Conservation (phyloP, 2,113 vertebrate species). For the Raja brachyura region DNA sequence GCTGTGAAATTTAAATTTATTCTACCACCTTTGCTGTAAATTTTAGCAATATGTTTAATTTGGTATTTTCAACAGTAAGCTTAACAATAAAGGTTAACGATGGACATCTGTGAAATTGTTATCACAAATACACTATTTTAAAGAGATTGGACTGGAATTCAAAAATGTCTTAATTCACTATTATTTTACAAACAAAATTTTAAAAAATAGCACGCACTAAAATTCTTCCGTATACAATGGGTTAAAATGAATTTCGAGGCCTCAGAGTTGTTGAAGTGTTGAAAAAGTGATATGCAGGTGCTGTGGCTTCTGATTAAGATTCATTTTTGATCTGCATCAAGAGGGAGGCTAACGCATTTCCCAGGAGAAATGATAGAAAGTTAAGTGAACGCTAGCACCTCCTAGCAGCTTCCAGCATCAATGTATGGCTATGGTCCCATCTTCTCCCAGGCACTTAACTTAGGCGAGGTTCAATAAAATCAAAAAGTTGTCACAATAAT, state of each 20-base stretch:
- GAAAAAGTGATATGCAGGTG: not conserved
- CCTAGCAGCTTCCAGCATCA: not conserved
- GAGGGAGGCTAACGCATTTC: not conserved
- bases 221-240: not conserved
- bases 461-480: not conserved
- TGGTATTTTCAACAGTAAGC: not conserved
- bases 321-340: not conserved
- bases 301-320: not conserved
- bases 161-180: not conserved
- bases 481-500: not conserved
- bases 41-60: not conserved
- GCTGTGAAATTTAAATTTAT: not conserved
- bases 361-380: not conserved
- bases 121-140: not conserved
- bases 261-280: not conserved
- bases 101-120: not conserved
- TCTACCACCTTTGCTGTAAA: not conserved
- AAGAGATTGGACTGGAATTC: not conserved
- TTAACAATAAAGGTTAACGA: not conserved
- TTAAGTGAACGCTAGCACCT: slow-evolving; percentile 2
- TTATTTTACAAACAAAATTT: not conserved
- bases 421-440: not conserved
- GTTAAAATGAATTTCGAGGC: not conserved
- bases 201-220: not conserved
- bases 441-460: not conserved